phyloP scores from a whole-genome alignment of 1,140 invertebrate species.

The Aphaenogaster ashmeadi region DNA sequence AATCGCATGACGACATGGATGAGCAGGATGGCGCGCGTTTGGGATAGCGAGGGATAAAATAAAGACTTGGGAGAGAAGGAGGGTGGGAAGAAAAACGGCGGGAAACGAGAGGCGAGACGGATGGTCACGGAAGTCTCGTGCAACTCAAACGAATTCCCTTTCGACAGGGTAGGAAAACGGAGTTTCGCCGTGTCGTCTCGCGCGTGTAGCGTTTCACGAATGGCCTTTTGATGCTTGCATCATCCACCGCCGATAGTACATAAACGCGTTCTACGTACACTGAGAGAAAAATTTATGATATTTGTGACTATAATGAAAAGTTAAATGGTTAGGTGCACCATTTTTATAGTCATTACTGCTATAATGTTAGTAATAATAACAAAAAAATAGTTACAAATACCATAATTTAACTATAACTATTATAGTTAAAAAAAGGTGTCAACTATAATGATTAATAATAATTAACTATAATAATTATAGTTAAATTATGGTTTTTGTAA shows the following conservation, averaged over 20 bases:
- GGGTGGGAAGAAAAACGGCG: neutral
- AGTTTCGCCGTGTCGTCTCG: neutral
- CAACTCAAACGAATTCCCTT: conserved; percentile 44
- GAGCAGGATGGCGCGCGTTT: neutral
- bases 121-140: neutral
- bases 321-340: too few species aligned
- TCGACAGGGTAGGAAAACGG: conserved; percentile 2
- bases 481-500: too few species aligned
- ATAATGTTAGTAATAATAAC: too few species aligned
- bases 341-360: too few species aligned
- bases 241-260: conserved; percentile 23
- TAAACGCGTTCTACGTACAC: neutral
- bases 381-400: too few species aligned
- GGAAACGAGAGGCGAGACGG: neutral
- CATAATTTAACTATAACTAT: too few species aligned
- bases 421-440: too few species aligned
- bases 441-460: too few species aligned
- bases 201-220: conserved; percentile 24
- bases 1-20: conserved; percentile 59
- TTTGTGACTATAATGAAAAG: too few species aligned
- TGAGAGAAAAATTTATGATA: too few species aligned
- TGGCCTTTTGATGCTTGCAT: conserved; percentile 32
- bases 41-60: neutral
- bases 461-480: too few species aligned
- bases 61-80: too few species aligned